A percentile compares a stretch with the other conserved stretches of the same genome.
These are phyloP conservation scores for Toxotes lorentzi DNA, from an alignment of 2,797 vertebrate species.

Conservation along the genomic window DNA sequence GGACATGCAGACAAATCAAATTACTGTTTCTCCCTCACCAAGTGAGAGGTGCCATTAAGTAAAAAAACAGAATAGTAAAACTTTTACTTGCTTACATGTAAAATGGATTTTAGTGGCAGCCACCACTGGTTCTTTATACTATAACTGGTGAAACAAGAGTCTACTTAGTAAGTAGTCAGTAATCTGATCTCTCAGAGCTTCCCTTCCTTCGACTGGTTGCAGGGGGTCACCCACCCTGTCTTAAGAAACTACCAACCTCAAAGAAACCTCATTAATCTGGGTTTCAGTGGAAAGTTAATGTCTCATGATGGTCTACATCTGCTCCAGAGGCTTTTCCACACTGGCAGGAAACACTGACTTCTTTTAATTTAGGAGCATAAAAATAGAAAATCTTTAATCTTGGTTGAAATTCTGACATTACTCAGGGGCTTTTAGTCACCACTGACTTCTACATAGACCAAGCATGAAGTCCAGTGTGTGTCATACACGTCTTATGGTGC, in stretches of 20 bases:
- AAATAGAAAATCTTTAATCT: constrained; percentile 67
- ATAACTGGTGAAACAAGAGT: constrained; percentile 8
- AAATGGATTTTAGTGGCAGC: background rate
- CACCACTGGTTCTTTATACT: background rate
- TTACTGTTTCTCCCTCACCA: no score
- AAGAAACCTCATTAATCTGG: constrained; percentile 55
- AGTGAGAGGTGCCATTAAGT: no score
- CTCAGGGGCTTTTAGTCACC: constrained; percentile 42
- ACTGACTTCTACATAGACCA: constrained; percentile 33
- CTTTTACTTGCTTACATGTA: background rate
- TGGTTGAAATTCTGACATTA: constrained; percentile 46
- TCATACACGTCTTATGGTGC: constrained; percentile 57
- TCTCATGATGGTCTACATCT: constrained; percentile 50
- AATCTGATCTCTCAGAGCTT: constrained; percentile 33
- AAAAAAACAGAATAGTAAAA: no score
- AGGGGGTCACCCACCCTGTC: constrained; percentile 24
- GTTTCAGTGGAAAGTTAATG: constrained; percentile 53
- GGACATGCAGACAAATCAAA: no score
- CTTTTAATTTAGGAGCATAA: constrained; percentile 57
- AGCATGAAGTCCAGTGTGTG: constrained; percentile 57
- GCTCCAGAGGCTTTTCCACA: constrained; percentile 47
- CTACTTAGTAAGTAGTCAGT: background rate
- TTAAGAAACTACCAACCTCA: constrained; percentile 35
- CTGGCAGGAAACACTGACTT: constrained; percentile 50
- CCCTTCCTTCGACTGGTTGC: constrained; percentile 17